phyloP scores from a whole-genome alignment of 2,113 vertebrate genomes.

The Tautogolabrus adspersus region DNA sequence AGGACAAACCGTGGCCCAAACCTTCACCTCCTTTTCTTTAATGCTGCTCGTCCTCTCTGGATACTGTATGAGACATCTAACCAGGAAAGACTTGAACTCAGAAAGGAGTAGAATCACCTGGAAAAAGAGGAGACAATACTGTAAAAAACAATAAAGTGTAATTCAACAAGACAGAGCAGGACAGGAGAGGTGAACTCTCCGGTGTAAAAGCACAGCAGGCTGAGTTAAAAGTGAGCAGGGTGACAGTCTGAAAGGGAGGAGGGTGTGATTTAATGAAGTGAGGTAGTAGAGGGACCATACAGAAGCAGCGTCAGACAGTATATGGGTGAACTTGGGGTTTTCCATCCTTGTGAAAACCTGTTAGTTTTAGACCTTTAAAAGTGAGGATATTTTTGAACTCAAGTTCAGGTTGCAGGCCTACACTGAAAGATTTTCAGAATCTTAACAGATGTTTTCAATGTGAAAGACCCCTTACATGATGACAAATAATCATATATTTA shows the following conservation, averaged over 20 bases:
- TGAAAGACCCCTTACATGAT: too few relatives aligned
- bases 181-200: constrained; percentile 8
- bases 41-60: not conserved
- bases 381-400: not conserved
- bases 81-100: constrained; percentile 9
- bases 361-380: too few relatives aligned
- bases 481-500: too few relatives aligned
- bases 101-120: constrained; percentile 4
- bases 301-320: not conserved
- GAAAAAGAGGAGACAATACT: not conserved
- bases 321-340: not conserved
- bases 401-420: too few relatives aligned
- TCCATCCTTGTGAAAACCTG: not conserved
- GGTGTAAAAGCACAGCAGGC: not conserved
- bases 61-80: not conserved
- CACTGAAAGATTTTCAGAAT: too few relatives aligned
- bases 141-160: constrained; percentile 8
- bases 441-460: too few relatives aligned
- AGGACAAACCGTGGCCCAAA: constrained; percentile 71
- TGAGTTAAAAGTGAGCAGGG: constrained; percentile 1
- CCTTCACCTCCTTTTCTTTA: constrained; percentile 58
- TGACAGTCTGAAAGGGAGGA: not conserved
- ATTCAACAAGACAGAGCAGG: constrained; percentile 37
- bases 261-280: not conserved
- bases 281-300: not conserved